These are phyloP conservation scores for Philereme transversata DNA, from an alignment of 2,888 invertebrate species.

Conservation along the genomic window DNA sequence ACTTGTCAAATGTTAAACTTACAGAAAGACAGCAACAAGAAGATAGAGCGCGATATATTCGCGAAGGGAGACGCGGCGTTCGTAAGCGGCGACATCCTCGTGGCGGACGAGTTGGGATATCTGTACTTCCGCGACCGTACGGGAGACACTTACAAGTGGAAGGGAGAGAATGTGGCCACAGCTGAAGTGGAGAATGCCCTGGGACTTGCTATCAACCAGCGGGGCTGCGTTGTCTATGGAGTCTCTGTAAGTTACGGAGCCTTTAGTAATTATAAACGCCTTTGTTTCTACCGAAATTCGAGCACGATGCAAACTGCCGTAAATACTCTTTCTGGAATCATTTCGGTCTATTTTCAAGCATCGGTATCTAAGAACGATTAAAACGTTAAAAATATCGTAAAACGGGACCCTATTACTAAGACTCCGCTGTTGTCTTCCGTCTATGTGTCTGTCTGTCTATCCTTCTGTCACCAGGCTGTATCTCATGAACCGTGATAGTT, in stretches of 20 bases:
- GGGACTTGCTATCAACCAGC: slow-evolving; percentile 88
- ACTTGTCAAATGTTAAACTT: slow-evolving; percentile 1
- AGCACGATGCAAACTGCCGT: too few relatives aligned
- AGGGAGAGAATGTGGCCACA: slow-evolving; percentile 98
- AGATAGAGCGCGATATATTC: slow-evolving; percentile 92
- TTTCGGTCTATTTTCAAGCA: too few relatives aligned
- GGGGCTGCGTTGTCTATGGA: slow-evolving; percentile 94
- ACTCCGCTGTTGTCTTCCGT: too few relatives aligned
- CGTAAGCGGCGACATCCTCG: slow-evolving; percentile 94
- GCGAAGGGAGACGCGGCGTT: slow-evolving; percentile 94
- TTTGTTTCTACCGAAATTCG: too few relatives aligned
- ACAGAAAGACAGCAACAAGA: slow-evolving; percentile 91
- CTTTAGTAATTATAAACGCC: too few relatives aligned
- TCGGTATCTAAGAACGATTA: too few relatives aligned
- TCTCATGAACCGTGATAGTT: too few relatives aligned
- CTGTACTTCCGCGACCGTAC: slow-evolving; percentile 96
- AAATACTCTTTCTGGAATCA: too few relatives aligned
- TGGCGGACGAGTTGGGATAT: slow-evolving; percentile 96
- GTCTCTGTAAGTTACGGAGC: slow-evolving; percentile 87
- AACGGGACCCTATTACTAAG: too few relatives aligned
- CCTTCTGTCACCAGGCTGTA: too few relatives aligned
- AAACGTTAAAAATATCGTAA: too few relatives aligned
- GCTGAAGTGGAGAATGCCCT: slow-evolving; percentile 97
- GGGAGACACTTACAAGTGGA: slow-evolving; percentile 94
- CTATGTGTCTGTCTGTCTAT: too few relatives aligned